phyloP scores from a whole-genome alignment of 2,888 invertebrate genomes.

The Hetaerina titia region DNA sequence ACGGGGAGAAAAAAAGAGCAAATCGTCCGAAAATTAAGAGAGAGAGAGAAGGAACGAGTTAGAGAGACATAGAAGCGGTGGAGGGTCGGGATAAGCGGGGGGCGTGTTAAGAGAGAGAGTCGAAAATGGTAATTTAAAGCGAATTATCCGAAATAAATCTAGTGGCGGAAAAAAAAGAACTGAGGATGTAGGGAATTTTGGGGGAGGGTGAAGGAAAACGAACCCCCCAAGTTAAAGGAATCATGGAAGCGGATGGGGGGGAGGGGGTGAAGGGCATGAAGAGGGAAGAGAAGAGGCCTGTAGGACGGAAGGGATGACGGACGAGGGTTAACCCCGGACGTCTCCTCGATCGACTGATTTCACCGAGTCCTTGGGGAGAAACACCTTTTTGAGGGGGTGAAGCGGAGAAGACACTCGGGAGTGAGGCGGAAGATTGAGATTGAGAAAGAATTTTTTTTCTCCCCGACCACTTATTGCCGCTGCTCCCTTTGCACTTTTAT shows the following conservation, averaged over 20 bases:
- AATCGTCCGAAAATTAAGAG: conserved; percentile 37
- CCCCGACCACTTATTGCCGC: conserved; percentile 45
- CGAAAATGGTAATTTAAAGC: conserved; percentile 24
- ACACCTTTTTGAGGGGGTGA: not conserved
- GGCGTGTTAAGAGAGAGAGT: not conserved
- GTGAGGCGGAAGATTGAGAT: not conserved
- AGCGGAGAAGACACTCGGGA: not conserved
- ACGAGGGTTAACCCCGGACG: not conserved
- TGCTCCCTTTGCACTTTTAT: conserved; percentile 29
- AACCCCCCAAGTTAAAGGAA: not conserved
- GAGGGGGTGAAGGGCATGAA: not conserved
- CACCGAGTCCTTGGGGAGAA: conserved; percentile 32
- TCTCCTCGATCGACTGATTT: conserved; percentile 54
- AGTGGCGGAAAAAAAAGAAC: not conserved
- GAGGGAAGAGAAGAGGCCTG: not conserved
- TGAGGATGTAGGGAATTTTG: not conserved
- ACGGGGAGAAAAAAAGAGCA: conserved; percentile 40
- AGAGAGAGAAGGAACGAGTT: too few relatives aligned
- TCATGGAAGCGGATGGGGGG: not conserved
- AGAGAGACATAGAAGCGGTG: not conserved
- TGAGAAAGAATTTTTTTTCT: not conserved
- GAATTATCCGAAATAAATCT: conserved; percentile 35
- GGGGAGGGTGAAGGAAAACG: not conserved
- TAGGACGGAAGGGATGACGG: not conserved
- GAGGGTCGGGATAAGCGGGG: not conserved